phyloP scores from a whole-genome alignment of 2,888 invertebrate genomes.

The Folsomia candida region DNA sequence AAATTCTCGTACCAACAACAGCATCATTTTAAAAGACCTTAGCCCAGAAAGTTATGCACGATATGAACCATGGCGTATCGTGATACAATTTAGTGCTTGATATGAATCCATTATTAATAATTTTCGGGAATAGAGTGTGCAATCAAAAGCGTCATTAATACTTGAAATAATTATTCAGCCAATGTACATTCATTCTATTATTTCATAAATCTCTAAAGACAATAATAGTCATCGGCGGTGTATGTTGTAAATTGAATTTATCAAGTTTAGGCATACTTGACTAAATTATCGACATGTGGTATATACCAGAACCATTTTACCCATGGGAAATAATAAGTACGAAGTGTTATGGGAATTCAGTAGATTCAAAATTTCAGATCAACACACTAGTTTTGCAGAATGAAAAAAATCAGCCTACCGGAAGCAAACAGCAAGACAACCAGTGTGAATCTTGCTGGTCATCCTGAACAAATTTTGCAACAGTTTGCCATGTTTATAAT shows the following conservation, averaged over 20 bases:
- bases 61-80: neutral
- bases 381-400: too few relatives aligned
- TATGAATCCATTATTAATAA: neutral
- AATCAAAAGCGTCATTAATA: neutral
- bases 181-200: too few relatives aligned
- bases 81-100: neutral
- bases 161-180: too few relatives aligned
- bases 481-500: neutral
- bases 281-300: too few relatives aligned
- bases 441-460: conserved; percentile 1
- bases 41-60: neutral
- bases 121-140: neutral
- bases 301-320: too few relatives aligned
- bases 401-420: neutral
- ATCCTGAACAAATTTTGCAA: neutral
- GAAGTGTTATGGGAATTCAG: too few relatives aligned
- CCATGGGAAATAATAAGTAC: too few relatives aligned
- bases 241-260: too few relatives aligned
- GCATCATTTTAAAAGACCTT: neutral
- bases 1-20: neutral
- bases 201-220: too few relatives aligned
- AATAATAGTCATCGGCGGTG: too few relatives aligned
- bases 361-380: too few relatives aligned
- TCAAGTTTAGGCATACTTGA: too few relatives aligned
- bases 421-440: neutral